Base-by-base conservation (phyloP, 2,113 vertebrate species). In the Ptilonorhynchus violaceus region DNA sequence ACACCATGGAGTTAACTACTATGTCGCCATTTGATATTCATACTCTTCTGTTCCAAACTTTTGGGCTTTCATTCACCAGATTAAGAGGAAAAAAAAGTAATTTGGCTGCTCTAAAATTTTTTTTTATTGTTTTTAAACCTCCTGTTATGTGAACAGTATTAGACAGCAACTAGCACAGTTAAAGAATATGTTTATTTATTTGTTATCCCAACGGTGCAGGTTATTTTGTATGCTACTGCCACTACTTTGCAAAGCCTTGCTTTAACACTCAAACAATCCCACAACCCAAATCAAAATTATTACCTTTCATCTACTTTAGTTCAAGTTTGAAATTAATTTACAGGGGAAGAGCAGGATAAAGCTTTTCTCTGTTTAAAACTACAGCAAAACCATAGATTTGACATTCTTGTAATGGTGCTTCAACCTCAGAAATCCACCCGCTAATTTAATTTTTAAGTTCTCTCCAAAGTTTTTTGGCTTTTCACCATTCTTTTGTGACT, bases 1-100 rank as follows among this genome's bases (percentile, higher is more conserved):
- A 10, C 35, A n/a, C 24, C 1, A 0, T 0, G 8, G 14, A 50
- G 16, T 47, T 37, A 44, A 58, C 17, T 13, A 18, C 28, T 18
- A 0, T 1, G 16, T 27, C 31, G 8, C 15, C 22, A 28, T 37
- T 3, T 62, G 33, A 73, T 9, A 9, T 30, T 75, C 46, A 27
- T 20, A 50, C 23, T 27, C 21, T 33, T 60, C 28, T 56, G 9
- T 23, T 91, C 52, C 56, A 41, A 37, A 37, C 28, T 60, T 67
- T 14, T 25, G 6, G 31, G 11, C 21, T 59, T 84, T 39, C 49
- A 55, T 22, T 78, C 25, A 77, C 9, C 11, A 87, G 5, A 14
- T 39, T 15, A 6, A 5, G 18, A 62, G 37, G 24, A 4, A 11
- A 47, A 41, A 62, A 64, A 20, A 39, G 3, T 28, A 21, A 49